Conservation (phyloP, 2,113 vertebrate species). For the Bubo blakistoni region DNA sequence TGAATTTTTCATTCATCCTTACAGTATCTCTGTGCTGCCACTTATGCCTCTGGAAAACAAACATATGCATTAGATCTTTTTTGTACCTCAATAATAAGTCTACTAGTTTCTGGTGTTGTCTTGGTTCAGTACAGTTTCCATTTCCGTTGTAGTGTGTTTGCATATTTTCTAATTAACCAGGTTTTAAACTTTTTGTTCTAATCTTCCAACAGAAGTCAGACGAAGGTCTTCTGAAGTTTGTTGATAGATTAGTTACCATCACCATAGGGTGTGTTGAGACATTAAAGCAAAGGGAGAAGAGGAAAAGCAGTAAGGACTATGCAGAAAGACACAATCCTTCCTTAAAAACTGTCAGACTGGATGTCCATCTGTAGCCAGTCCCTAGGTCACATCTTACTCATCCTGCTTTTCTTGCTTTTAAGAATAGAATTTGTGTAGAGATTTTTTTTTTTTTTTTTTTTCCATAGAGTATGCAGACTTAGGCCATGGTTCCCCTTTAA, state of each 20-base stretch:
- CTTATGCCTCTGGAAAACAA: not conserved
- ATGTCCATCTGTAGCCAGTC: not conserved
- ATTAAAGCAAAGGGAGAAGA: not conserved
- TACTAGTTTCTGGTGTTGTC: not conserved
- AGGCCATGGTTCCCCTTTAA: not conserved
- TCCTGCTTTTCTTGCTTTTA: not conserved
- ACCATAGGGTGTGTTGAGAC: not conserved
- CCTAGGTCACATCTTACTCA: not conserved
- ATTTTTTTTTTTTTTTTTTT: too few species aligned
- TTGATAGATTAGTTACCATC: not conserved
- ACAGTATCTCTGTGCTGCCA: not conserved
- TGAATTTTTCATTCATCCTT: not conserved
- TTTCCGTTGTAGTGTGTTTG: not conserved
- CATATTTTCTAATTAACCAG: not conserved
- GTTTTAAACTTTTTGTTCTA: not conserved
- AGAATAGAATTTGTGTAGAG: not conserved
- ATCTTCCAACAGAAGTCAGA: not conserved
- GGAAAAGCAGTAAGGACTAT: not conserved
- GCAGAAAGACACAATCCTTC: not conserved
- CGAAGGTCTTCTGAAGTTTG: not conserved
- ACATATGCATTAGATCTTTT: not conserved
- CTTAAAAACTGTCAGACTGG: not conserved
- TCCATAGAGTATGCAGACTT: accelerated
- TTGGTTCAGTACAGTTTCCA: not conserved
- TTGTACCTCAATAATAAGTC: not conserved